phyloP scores from a whole-genome alignment of 2,888 invertebrate genomes.

The Morinoia aosen region DNA sequence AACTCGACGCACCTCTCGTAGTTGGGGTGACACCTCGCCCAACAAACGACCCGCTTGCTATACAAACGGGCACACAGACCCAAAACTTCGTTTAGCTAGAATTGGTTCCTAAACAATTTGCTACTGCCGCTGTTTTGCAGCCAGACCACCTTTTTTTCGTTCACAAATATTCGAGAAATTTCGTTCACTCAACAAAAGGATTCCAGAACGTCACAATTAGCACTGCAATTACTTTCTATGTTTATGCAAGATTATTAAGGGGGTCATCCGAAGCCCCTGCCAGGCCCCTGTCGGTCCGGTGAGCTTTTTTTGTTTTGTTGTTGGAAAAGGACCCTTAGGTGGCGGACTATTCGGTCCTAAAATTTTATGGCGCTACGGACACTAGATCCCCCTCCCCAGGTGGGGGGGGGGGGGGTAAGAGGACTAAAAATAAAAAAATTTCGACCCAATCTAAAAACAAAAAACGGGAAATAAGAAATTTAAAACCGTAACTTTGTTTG shows the following conservation, averaged over 20 bases:
- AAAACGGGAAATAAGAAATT: too few species aligned
- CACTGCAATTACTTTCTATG: background rate
- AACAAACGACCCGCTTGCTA: slow-evolving; percentile 9
- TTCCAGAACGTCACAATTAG: background rate
- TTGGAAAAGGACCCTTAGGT: too few species aligned
- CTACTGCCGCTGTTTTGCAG: background rate
- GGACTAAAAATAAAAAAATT: too few species aligned
- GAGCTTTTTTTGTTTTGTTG: too few species aligned
- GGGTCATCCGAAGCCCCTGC: too few species aligned
- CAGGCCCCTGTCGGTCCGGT: too few species aligned
- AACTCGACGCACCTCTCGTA: slow-evolving; percentile 30
- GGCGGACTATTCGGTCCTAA: too few species aligned
- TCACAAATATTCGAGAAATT: background rate
- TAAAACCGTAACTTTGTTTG: too few species aligned
- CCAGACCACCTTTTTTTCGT: background rate
- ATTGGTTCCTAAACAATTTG: background rate
- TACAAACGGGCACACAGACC: background rate
- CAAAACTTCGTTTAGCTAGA: background rate
- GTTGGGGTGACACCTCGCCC: slow-evolving; percentile 13
- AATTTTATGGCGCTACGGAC: too few species aligned
- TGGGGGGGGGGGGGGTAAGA: too few species aligned
- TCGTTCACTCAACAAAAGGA: background rate
- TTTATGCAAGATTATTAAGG: background rate
- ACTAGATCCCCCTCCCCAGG: too few species aligned
- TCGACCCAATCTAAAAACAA: too few species aligned